Base-by-base conservation (phyloP, 1,140 invertebrate genomes). In the Piezodorus guildinii region DNA sequence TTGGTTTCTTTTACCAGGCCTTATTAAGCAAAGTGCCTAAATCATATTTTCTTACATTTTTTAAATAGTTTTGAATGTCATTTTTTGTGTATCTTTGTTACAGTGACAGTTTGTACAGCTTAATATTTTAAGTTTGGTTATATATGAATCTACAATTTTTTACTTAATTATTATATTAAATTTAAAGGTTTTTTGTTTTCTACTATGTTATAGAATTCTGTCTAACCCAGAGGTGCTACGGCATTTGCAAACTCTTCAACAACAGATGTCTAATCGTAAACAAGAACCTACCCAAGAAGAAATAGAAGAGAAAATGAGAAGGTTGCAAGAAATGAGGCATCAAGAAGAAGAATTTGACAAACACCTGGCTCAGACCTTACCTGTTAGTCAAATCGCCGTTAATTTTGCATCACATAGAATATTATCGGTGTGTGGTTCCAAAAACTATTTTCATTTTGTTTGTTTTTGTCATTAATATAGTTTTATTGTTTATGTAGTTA, bases 331-430 rank as follows among this genome's bases (percentile, higher is more conserved):
- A 72, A 81, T 86, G 79, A 85, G 84, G 65, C 81, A 85, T 68
- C 84, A 86, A 66, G 86, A 88, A 69, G 85, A 87, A 58, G 86
- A 88, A 69, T 87, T 90, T 74, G 85, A 90, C 71, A 85, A 86
- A 71, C 85, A 89, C 73, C 76, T 87, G 52, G 85, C 85, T 66
- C 82, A 84, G 74, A 84, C 83, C 59, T 79, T 85, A 65, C 81
- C 81, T 66, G 81, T 83, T 72, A 78, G 76, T 75, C 63, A 39
- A 67, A 56, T 10, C 17, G 46, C 19, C 6, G n/a, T n/a, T n/a
- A 45, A 64, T 62, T 52, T 51, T 68, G 19, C 66, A 46, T 46
- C 66, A 5, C 44, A 58, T 34, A 45, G 56, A 25, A 43, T 30
- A 16, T 65, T 10, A 59, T 44, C 15, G 21, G 34, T 30, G 59